Conservation (phyloP, 1,140 invertebrate species). For the Tetragnatha versicolor region DNA sequence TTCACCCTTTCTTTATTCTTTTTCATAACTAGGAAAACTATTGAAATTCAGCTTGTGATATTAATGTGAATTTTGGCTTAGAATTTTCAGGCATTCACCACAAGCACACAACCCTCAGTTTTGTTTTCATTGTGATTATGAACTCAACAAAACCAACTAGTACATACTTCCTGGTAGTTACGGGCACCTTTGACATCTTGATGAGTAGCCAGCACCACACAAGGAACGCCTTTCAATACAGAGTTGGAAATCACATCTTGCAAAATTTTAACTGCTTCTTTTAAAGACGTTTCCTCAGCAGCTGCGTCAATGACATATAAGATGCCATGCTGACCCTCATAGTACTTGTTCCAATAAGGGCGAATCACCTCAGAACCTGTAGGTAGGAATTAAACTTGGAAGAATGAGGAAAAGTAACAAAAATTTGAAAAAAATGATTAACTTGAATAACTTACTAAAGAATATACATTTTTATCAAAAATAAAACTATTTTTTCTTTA, state of each 20-base stretch:
- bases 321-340: constrained; percentile 57
- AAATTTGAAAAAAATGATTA: too few species aligned
- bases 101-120: background rate
- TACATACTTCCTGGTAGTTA: constrained; percentile 46
- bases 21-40: too few species aligned
- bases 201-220: constrained; percentile 57
- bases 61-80: background rate
- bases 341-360: constrained; percentile 59
- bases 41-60: background rate
- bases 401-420: too few species aligned
- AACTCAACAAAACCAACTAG: background rate
- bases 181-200: constrained; percentile 32
- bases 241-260: constrained; percentile 41
- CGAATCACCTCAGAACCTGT: constrained; percentile 51
- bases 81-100: background rate
- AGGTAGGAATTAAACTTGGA: too few species aligned
- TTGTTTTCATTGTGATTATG: background rate
- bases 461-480: too few species aligned
- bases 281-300: constrained; percentile 40
- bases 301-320: constrained; percentile 57
- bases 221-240: constrained; percentile 57
- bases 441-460: too few species aligned
- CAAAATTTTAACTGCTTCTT: constrained; percentile 53
- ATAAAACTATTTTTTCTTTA: too few species aligned
- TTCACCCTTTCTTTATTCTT: too few species aligned